Percentiles rank a stretch among this genome's conserved stretches.
Conservation (phyloP, 2,113 vertebrate species). For the Festucalex cinctus region DNA sequence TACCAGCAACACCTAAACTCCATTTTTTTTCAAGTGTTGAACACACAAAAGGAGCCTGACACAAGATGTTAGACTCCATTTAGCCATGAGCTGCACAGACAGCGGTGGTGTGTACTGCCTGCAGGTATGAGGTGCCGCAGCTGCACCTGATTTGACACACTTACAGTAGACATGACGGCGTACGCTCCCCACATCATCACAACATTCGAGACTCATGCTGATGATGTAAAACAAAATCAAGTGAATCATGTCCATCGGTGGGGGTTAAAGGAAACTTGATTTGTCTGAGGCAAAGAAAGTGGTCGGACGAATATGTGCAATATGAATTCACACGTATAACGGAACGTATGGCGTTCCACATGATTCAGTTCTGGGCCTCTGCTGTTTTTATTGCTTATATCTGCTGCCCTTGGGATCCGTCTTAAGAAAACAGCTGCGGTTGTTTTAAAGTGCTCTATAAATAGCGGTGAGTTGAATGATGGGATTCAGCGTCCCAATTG, state of each 20-base stretch:
- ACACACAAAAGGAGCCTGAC: slow-evolving; percentile 21
- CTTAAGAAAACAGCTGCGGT: too few species aligned
- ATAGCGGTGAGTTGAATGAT: too few species aligned
- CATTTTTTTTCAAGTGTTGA: neutral
- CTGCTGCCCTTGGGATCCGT: too few species aligned
- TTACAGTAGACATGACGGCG: slow-evolving; percentile 32
- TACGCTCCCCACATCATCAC: neutral
- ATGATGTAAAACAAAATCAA: slow-evolving; percentile 24
- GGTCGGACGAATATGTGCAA: too few species aligned
- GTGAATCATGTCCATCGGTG: slow-evolving; percentile 20
- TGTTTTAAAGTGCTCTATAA: too few species aligned
- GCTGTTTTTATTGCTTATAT: too few species aligned
- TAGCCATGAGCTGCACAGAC: slow-evolving; percentile 42
- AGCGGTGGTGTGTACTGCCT: slow-evolving; percentile 38
- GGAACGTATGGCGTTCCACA: too few species aligned
- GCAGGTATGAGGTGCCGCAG: slow-evolving; percentile 37
- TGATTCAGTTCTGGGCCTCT: too few species aligned
- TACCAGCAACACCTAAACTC: slow-evolving; percentile 4
- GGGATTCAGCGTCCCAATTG: too few species aligned
- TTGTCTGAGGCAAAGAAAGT: slow-evolving; percentile 16
- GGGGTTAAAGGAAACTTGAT: neutral
- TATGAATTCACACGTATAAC: too few species aligned
- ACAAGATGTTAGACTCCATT: slow-evolving; percentile 39
- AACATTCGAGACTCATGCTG: slow-evolving; percentile 17
- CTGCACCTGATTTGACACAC: slow-evolving; percentile 57